Base-by-base conservation (phyloP, 2,797 vertebrate genomes). In the Danio tinwini region DNA sequence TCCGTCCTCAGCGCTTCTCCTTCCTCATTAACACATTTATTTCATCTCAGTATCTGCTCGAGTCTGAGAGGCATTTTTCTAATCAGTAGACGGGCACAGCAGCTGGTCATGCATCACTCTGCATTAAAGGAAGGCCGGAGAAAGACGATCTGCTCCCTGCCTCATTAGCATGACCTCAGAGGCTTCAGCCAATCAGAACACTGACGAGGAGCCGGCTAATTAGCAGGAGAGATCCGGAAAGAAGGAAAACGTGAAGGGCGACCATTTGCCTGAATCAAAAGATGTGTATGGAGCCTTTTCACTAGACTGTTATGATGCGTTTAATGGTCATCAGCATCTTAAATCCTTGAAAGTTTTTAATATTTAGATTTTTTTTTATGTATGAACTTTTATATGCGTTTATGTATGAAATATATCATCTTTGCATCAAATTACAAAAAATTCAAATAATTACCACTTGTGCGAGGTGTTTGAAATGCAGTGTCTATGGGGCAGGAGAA, bases 81-180 rank as follows among this genome's bases (percentile, higher is more conserved):
- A 84, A 80, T 82, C 68, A 82, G 53, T 40, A 74, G 37, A 21
- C 13, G 12, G 49, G 21, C 37, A 64, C 6, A 5, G 64, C 76
- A 79, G 71, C 80, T 79, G 83, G 59, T 84, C 76, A 59, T 76
- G 72, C 76, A 52, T 82, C 80, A 59, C 53, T 61, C 74, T 68
- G 44, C 76, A 78, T 79, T 78, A 82, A n/a, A 74, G 56, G 71
- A 49, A 47, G 56, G 55, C 56, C 1, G 29, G 56, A 80, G 63
- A 83, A 65, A 83, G 79, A 67, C 39, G 64, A 40, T 72, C 64
- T 62, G 76, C 76, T 77, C 80, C 55, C 59, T 76, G 74, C 71
- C 83, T 86, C 84, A 85, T 86, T 86, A 85, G 76, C 74, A 76
- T 77, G 50, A 84, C 83, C 81, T 81, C 63, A 21, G 59, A 59